Evolutionary conservation across 2,888 invertebrate species (phyloP).

Genomic region (Hoplodrina blanda): DNA sequence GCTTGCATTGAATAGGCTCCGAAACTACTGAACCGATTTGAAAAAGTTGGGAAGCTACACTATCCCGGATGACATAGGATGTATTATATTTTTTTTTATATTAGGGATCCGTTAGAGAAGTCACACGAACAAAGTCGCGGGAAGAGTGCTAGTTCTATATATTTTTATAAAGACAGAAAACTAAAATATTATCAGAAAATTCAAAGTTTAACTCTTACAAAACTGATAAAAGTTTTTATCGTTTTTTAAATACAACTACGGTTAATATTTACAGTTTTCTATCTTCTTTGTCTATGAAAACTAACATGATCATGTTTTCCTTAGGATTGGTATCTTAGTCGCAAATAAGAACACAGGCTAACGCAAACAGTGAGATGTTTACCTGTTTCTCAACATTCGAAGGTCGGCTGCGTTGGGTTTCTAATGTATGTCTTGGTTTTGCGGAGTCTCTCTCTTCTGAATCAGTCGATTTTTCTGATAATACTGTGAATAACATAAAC

Average conservation of each 20-base stretch:
- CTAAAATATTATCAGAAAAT: not conserved
- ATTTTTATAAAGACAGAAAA: not conserved
- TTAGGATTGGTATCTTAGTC: conserved; percentile 7
- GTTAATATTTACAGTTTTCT: conserved; percentile 13
- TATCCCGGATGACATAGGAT: too few species aligned
- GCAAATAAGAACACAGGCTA: conserved; percentile 23
- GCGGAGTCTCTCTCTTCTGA: conserved; percentile 76
- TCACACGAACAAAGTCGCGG: too few species aligned
- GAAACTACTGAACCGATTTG: too few species aligned
- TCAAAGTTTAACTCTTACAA: not conserved
- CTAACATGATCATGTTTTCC: conserved; percentile 27
- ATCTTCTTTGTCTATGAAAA: conserved; percentile 18
- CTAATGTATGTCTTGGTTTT: conserved; percentile 79
- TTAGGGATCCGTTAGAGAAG: too few species aligned
- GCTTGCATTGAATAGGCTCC: too few species aligned
- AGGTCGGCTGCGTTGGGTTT: conserved; percentile 85
- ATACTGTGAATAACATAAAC: conserved; percentile 68
- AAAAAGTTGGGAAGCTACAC: too few species aligned
- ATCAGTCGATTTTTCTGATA: conserved; percentile 79
- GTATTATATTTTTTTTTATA: too few species aligned
- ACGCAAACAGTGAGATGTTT: conserved; percentile 60
- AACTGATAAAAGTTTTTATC: not conserved
- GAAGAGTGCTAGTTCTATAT: too few species aligned
- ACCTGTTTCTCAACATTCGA: conserved; percentile 96
- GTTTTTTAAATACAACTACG: not conserved